phyloP scores from a whole-genome alignment of 2,888 invertebrate genomes.

The Cephus pulcher region DNA sequence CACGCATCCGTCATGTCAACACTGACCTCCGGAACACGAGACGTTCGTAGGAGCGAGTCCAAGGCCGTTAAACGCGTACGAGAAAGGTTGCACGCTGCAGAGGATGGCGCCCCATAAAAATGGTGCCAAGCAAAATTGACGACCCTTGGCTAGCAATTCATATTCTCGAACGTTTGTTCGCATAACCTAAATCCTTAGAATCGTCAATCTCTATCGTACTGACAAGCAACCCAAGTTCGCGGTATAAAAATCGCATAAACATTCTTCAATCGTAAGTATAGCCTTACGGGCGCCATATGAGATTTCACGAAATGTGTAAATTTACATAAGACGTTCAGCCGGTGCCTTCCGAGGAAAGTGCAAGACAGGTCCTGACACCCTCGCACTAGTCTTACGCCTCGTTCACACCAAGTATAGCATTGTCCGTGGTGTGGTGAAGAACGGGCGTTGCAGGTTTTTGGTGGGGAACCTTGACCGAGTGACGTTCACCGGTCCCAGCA shows the following conservation, averaged over 20 bases:
- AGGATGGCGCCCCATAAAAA: neutral
- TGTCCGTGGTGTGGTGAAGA: conserved; percentile 39
- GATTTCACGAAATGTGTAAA: neutral
- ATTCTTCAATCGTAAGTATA: neutral
- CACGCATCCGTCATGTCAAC: conserved; percentile 16
- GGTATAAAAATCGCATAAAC: neutral
- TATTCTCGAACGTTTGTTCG: neutral
- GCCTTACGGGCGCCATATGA: neutral
- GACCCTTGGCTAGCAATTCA: neutral
- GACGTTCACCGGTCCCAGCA: conserved; percentile 42
- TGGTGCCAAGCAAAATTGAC: neutral
- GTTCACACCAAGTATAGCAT: conserved; percentile 52
- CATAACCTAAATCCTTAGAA: neutral
- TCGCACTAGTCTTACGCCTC: conserved; percentile 29
- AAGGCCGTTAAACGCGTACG: neutral
- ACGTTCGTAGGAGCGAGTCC: conserved; percentile 1
- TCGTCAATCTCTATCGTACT: neutral
- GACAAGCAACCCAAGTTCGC: neutral
- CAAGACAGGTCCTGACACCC: conserved; percentile 23
- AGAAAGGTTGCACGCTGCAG: neutral
- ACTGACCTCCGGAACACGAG: neutral
- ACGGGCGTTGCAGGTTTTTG: conserved; percentile 46
- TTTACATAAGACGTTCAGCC: neutral
- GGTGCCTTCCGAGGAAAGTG: neutral
- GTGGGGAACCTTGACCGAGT: conserved; percentile 63